phyloP scores from a whole-genome alignment of 2,797 vertebrate species.

The Chiloscyllium punctatum region DNA sequence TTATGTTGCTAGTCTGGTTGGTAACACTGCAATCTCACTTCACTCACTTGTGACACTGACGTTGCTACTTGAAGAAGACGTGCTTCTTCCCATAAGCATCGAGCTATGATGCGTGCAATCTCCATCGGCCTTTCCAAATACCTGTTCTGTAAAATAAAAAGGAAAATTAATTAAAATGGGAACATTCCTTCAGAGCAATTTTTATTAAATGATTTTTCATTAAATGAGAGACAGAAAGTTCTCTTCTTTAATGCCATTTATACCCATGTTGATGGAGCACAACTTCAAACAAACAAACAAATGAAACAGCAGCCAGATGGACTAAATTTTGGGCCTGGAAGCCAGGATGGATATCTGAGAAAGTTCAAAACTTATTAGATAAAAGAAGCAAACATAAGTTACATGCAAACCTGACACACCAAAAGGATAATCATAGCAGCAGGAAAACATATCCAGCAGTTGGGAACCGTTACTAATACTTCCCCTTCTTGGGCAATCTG shows the following conservation, averaged over 20 bases:
- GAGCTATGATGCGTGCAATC: slow-evolving; percentile 90
- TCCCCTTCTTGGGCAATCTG: too few species aligned
- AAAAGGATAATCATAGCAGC: neutral
- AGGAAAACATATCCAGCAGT: neutral
- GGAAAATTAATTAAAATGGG: neutral
- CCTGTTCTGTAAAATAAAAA: slow-evolving; percentile 66
- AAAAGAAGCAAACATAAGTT: neutral
- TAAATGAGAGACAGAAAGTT: neutral
- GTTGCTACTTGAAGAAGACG: slow-evolving; percentile 87
- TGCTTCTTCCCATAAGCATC: slow-evolving; percentile 93
- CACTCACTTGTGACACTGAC: slow-evolving; percentile 75
- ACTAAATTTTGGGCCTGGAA: neutral
- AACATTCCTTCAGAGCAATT: neutral
- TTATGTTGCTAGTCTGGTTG: neutral
- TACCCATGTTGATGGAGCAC: neutral
- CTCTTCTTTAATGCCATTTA: neutral
- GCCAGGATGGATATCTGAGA: neutral
- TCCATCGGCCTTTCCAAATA: slow-evolving; percentile 97
- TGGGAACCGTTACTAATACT: neutral
- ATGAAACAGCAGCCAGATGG: neutral
- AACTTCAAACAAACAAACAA: neutral
- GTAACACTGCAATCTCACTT: neutral
- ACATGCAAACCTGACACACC: too few species aligned
- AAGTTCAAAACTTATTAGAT: neutral
- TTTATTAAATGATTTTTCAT: neutral